A percentile compares a stretch with the other conserved stretches of the same genome.
These are phyloP conservation scores for Enteromius radiatus DNA, from an alignment of 2,797 vertebrate genomes.

Conservation along the genomic window DNA sequence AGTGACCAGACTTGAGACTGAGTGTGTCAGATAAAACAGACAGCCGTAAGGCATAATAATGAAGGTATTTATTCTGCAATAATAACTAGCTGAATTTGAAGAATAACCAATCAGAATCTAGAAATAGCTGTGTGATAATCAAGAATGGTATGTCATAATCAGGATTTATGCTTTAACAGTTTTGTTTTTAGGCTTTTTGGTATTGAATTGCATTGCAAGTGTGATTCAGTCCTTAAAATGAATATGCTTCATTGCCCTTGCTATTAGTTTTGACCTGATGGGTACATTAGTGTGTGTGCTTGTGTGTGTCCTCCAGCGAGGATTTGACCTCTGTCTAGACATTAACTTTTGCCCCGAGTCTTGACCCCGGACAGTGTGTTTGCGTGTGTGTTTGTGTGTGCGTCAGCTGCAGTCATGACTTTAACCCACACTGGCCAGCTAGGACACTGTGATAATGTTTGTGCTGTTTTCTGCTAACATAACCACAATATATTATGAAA, in stretches of 20 bases:
- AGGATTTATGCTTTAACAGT: background rate
- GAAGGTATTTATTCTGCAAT: background rate
- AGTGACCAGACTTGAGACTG: too few relatives aligned
- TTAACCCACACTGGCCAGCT: background rate
- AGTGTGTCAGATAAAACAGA: background rate
- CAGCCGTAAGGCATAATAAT: background rate
- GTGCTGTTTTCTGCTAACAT: background rate
- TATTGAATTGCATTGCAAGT: background rate
- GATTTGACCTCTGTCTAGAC: constrained; percentile 26
- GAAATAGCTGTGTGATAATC: background rate
- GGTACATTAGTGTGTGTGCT: constrained; percentile 2
- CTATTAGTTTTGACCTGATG: constrained; percentile 13
- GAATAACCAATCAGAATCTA: background rate
- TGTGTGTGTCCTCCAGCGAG: constrained; percentile 34
- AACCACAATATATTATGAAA: background rate
- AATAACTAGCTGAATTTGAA: background rate
- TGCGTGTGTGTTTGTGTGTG: constrained; percentile 57
- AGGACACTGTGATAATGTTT: background rate
- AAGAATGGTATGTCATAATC: too few relatives aligned
- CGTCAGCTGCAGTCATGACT: background rate
- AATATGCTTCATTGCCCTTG: background rate
- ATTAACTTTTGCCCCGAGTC: constrained; percentile 7
- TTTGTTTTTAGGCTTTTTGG: too few relatives aligned
- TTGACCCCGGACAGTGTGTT: constrained; percentile 21
- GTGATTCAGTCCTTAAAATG: background rate